Conservation (phyloP, 2,888 invertebrate genomes). For the Trichogramma evanescens region DNA sequence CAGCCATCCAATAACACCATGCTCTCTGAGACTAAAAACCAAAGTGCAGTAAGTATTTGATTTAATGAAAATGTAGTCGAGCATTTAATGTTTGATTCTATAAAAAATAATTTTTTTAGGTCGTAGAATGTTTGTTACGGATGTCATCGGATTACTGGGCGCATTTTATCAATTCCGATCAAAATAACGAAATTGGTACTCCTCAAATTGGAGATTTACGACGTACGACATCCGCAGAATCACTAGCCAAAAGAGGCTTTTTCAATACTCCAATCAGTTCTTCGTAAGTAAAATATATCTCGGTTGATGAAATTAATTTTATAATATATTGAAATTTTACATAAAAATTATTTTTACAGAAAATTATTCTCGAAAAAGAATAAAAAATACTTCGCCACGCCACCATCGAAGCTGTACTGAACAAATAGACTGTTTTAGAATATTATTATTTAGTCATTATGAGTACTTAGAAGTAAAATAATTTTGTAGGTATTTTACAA, state of each 20-base stretch:
- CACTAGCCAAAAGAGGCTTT: conserved; percentile 40
- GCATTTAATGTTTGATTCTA: background rate
- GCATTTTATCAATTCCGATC: conserved; percentile 57
- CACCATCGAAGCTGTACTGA: conserved; percentile 35
- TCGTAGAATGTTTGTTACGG: conserved; percentile 63
- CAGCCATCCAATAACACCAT: conserved; percentile 67
- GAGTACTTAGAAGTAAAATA: conserved; percentile 8
- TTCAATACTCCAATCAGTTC: conserved; percentile 41
- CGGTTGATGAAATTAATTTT: background rate
- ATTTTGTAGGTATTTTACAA: conserved; percentile 12
- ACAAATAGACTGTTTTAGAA: conserved; percentile 6
- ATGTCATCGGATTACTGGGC: conserved; percentile 73
- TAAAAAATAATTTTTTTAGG: conserved; percentile 44
- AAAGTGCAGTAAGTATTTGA: conserved; percentile 56
- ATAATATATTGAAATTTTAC: background rate
- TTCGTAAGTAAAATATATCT: conserved; percentile 28
- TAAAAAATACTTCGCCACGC: conserved; percentile 44
- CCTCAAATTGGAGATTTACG: conserved; percentile 39
- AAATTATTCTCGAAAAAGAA: conserved; percentile 41
- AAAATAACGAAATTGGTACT: conserved; percentile 32
- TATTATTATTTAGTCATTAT: conserved; percentile 14
- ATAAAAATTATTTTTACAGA: conserved; percentile 26
- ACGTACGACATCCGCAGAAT: conserved; percentile 45
- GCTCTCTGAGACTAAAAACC: conserved; percentile 70
- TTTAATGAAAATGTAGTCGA: background rate